Conservation (phyloP, 2,888 invertebrate genomes). For the Eupelmus urozonus region DNA sequence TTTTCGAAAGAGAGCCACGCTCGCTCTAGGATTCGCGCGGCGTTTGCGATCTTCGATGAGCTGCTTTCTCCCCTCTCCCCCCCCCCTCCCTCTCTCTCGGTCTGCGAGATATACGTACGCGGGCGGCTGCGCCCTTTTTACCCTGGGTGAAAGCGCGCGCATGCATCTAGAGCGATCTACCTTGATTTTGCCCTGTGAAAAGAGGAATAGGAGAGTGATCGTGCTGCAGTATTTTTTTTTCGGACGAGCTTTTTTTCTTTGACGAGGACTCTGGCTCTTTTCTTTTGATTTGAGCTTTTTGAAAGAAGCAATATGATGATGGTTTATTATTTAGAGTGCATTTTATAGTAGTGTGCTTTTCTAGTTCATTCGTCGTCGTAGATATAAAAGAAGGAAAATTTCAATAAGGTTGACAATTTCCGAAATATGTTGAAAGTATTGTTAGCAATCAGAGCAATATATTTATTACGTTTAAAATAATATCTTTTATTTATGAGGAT, state of each 20-base stretch:
- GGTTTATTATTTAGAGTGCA: conserved; percentile 29
- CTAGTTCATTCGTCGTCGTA: too few relatives aligned
- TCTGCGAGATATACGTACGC: background rate
- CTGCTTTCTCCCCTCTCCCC: background rate
- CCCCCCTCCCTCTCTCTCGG: conserved; percentile 5
- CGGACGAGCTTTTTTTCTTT: conserved; percentile 7
- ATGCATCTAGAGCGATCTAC: conserved; percentile 31
- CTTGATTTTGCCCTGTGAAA: conserved; percentile 43
- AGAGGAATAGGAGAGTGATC: conserved; percentile 9
- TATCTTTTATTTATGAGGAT: too few relatives aligned
- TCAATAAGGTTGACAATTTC: too few relatives aligned
- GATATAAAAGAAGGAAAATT: too few relatives aligned
- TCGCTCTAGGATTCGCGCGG: conserved; percentile 27
- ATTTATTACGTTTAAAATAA: too few relatives aligned
- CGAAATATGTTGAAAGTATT: too few relatives aligned
- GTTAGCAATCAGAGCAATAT: too few relatives aligned
- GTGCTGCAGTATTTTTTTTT: background rate
- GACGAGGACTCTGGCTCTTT: too few relatives aligned
- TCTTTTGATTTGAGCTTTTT: conserved; percentile 11
- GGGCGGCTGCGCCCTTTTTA: background rate
- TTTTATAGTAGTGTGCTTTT: background rate
- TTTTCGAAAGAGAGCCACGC: conserved; percentile 3
- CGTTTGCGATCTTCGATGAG: conserved; percentile 25
- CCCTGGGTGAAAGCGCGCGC: conserved; percentile 21
- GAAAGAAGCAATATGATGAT: conserved; percentile 5